Conservation (phyloP, 2,888 invertebrate species). For the Ligdia adustata region DNA sequence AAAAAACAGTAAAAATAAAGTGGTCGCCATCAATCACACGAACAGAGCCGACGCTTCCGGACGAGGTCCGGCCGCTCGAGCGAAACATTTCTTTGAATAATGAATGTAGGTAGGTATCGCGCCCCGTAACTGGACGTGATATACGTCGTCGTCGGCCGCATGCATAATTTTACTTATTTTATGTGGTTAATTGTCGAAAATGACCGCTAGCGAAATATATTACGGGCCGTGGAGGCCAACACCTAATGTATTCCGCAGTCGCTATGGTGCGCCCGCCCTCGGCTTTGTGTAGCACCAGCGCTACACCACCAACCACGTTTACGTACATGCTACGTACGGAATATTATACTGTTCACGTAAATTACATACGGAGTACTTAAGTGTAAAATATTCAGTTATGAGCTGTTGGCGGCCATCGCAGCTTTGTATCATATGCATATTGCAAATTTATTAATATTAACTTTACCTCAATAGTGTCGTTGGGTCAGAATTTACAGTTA, state of each 20-base stretch:
- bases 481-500: too few species aligned
- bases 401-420: slow-evolving; percentile 30
- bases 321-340: slow-evolving; percentile 35
- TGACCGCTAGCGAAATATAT: slow-evolving; percentile 83
- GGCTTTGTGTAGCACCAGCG: slow-evolving; percentile 54
- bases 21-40: slow-evolving; percentile 80
- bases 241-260: slow-evolving; percentile 79
- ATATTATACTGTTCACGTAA: slow-evolving; percentile 41
- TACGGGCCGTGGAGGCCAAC: slow-evolving; percentile 70
- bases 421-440: slow-evolving; percentile 28
- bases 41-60: slow-evolving; percentile 79
- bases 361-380: slow-evolving; percentile 29
- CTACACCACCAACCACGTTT: slow-evolving; percentile 30
- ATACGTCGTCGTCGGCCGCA: slow-evolving; percentile 83
- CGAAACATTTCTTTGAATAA: slow-evolving; percentile 84
- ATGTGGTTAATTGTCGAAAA: slow-evolving; percentile 85
- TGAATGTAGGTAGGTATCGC: slow-evolving; percentile 82
- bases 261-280: slow-evolving; percentile 68
- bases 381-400: slow-evolving; percentile 25
- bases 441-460: slow-evolving; percentile 12
- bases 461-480: slow-evolving; percentile 24
- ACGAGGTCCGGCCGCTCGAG: slow-evolving; percentile 74
- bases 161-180: slow-evolving; percentile 85
- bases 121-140: slow-evolving; percentile 83
- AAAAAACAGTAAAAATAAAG: slow-evolving; percentile 73